phyloP scores from a whole-genome alignment of 2,888 invertebrate genomes.

The Tethea ocularis region DNA sequence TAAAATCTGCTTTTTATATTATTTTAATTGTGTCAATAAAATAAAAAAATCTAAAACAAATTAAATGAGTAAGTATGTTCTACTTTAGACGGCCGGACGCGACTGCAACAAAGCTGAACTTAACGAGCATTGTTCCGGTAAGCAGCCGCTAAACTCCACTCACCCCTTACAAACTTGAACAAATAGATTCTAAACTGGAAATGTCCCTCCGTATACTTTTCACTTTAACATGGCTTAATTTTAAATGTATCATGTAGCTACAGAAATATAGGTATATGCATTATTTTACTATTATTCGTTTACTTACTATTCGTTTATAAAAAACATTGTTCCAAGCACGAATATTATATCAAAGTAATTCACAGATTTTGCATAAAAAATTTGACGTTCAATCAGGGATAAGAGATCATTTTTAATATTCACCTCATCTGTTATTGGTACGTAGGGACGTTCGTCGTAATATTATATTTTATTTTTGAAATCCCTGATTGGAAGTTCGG shows the following conservation, averaged over 20 bases:
- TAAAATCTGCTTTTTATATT: not conserved
- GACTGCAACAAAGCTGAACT: conserved; percentile 43
- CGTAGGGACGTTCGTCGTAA: conserved; percentile 27
- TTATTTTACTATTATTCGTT: not conserved
- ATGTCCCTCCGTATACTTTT: conserved; percentile 35
- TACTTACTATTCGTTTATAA: conserved; percentile 34
- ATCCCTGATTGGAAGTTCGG: conserved; percentile 65
- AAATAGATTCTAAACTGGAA: conserved; percentile 55
- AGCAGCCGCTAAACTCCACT: conserved; percentile 44
- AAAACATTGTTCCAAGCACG: conserved; percentile 16
- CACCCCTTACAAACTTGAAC: conserved; percentile 48
- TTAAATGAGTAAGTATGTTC: conserved; percentile 19
- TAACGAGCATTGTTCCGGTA: conserved; percentile 53
- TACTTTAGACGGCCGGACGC: conserved; percentile 17
- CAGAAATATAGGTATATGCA: not conserved
- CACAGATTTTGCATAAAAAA: conserved; percentile 1
- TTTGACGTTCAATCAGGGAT: conserved; percentile 43
- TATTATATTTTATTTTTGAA: conserved; percentile 59
- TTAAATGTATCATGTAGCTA: not conserved
- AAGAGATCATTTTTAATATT: conserved; percentile 63
- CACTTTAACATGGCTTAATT: conserved; percentile 22
- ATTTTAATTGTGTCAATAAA: conserved; percentile 22
- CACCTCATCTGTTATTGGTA: conserved; percentile 62
- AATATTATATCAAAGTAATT: conserved; percentile 16
- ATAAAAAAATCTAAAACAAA: conserved; percentile 9